Evolutionary conservation across 2,888 invertebrate species (phyloP), one percentile per base, ranked within the genome.

Genomic region (Mesorhabditis spiculigera): DNA sequence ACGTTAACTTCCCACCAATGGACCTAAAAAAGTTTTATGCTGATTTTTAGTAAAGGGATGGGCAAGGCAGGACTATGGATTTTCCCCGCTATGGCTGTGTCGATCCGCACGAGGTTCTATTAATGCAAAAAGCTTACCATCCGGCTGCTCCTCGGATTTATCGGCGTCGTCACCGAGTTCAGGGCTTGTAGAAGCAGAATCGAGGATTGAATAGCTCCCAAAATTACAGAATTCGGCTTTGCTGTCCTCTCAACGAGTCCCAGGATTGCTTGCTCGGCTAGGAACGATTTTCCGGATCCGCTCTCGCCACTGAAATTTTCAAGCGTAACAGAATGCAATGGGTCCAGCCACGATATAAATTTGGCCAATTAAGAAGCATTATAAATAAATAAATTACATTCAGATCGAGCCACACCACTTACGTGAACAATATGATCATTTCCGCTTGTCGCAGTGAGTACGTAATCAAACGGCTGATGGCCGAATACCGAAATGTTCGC

Each of bases 1-100:
- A 50, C n/a, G 8, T n/a, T n/a, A n/a, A 50, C 58, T 50, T 50
- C 58, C 58, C 58, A 50, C 58, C 58, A 50, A n/a, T 50, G 58
- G 8, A 50, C 58, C 58, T 50, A 50, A 50, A 50, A 28, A 28
- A 28, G 28, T 28, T 28, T 28, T 28, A 28, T 28, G 28, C 1
- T 28, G 28, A 28, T 28, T 28, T 28, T 28, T 28, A 28, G 1
- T 28, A 28, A 28, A 28, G 28, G 28, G 28, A 28, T 28, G 28
- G 28, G 28, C 28, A 28, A 28, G 28, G 28, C 28, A 28, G 28
- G 28, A 28, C 28, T 28, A 28, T 28, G 28, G 28, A 28, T 28
- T 28, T 28, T 28, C 28, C 28, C 28, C 28, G 28, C 28, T 28
- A 28, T 28, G 28, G 28, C 28, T 28, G 28, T 28, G 28, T 28